Percentiles rank a stretch among this genome's conserved stretches.
phyloP scores from a whole-genome alignment of 2,888 invertebrate genomes.

The Ectemnius cavifrons region DNA sequence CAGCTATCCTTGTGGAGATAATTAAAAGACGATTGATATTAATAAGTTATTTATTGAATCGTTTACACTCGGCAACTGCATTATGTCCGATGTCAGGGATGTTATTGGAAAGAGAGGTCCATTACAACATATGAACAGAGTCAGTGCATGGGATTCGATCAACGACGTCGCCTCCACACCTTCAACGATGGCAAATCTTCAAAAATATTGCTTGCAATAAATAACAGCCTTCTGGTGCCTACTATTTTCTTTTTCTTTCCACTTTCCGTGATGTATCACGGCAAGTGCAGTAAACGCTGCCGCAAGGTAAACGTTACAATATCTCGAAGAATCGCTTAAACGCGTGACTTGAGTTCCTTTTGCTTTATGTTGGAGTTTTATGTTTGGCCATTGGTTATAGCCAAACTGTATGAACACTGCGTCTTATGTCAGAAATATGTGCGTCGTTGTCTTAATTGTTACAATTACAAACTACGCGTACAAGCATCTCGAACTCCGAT shows the following conservation, averaged over 20 bases:
- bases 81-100: conserved; percentile 12
- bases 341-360: no score
- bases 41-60: conserved; percentile 43
- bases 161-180: not conserved
- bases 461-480: conserved; percentile 5
- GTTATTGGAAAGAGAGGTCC: conserved; percentile 8
- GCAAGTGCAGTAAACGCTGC: no score
- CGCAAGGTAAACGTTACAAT: no score
- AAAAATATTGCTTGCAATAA: no score
- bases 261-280: not conserved
- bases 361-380: no score
- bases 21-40: not conserved
- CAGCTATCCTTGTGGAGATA: not conserved
- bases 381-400: no score
- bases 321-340: no score
- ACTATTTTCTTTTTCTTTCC: not conserved
- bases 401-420: no score
- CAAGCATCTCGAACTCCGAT: not conserved
- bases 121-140: conserved; percentile 16
- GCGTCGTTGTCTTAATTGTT: not conserved
- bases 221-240: not conserved
- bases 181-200: not conserved
- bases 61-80: conserved; percentile 31
- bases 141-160: conserved; percentile 4
- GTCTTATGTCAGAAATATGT: not conserved